Evolutionary conservation across 2,113 vertebrate genomes (phyloP).

Genomic region (Sula dactylatra): DNA sequence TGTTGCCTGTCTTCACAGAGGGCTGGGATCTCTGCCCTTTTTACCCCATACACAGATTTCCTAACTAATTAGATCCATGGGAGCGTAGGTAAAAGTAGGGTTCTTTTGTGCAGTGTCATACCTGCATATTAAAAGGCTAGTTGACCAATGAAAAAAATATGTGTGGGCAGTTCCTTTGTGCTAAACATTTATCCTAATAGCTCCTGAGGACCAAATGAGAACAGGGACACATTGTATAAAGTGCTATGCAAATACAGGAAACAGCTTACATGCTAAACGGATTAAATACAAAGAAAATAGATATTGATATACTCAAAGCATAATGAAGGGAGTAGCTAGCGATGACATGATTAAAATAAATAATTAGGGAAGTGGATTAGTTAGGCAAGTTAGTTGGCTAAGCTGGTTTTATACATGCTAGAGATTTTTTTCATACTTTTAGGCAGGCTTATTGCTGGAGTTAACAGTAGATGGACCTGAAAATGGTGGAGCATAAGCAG

Average conservation of each 20-base stretch:
- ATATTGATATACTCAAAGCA: background rate
- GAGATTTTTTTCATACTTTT: background rate
- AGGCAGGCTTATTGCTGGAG: background rate
- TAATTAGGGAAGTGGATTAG: background rate
- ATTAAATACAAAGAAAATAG: background rate
- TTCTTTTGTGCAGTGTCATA: background rate
- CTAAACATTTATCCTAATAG: background rate
- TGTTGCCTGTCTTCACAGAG: background rate
- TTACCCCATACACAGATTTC: background rate
- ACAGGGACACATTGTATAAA: background rate
- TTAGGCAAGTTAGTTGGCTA: background rate
- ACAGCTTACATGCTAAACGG: background rate
- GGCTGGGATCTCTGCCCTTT: background rate
- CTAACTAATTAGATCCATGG: background rate
- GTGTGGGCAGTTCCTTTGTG: background rate
- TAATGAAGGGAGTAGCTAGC: background rate
- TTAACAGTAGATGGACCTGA: background rate
- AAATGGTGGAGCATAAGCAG: background rate
- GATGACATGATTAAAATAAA: background rate
- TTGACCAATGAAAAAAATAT: background rate
- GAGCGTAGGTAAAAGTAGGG: fast-evolving
- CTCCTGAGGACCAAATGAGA: background rate
- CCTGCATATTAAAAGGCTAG: background rate
- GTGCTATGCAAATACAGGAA: background rate
- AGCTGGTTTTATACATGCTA: background rate